phyloP scores from a whole-genome alignment of 2,113 vertebrate species.

The Condylura cristata region DNA sequence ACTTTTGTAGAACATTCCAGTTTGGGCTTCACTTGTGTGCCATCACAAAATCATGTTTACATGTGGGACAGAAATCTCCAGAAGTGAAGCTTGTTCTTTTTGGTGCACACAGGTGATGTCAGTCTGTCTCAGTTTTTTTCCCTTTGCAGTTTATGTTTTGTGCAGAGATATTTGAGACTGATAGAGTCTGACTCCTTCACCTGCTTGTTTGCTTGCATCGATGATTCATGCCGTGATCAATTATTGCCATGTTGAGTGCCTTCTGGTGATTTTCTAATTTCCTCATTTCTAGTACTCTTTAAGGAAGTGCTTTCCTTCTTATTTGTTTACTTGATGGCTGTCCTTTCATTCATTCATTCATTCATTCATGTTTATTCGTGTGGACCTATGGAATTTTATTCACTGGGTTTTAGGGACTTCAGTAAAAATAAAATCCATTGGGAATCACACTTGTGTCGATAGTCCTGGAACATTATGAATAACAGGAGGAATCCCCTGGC shows the following conservation, averaged over 20 bases:
- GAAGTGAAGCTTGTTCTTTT: neutral
- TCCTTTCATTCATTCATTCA: neutral
- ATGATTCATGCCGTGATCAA: neutral
- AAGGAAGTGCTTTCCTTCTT: constrained; percentile 25
- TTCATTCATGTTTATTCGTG: neutral
- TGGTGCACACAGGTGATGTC: neutral
- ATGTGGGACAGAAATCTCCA: neutral
- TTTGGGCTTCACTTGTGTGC: neutral
- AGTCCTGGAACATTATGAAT: neutral
- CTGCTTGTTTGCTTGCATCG: neutral
- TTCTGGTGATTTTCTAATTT: neutral
- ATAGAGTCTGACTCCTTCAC: neutral
- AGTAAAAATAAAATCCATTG: neutral
- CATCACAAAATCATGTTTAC: neutral
- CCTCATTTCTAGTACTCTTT: neutral
- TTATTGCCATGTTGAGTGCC: neutral
- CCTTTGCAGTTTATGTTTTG: neutral
- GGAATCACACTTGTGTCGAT: neutral
- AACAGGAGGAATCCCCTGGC: neutral
- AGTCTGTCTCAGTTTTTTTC: neutral
- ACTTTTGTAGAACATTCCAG: neutral
- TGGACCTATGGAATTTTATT: neutral
- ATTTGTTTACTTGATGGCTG: neutral
- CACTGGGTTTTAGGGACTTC: neutral
- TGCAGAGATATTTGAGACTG: constrained; percentile 20